phyloP scores from a whole-genome alignment of 2,797 vertebrate genomes.

The Mionectes olivaceus region DNA sequence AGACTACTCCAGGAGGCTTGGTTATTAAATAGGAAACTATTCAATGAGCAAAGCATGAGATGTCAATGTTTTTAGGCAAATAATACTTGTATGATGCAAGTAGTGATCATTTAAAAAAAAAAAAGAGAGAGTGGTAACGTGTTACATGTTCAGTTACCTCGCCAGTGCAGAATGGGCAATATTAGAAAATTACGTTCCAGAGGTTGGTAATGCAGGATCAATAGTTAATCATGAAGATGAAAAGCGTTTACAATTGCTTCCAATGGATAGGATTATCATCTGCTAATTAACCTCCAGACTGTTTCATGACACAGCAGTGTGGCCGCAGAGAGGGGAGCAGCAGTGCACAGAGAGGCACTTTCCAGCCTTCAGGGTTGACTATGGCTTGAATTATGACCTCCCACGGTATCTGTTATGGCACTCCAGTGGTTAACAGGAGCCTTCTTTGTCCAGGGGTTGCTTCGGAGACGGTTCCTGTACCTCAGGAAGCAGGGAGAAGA shows the following conservation, averaged over 20 bases:
- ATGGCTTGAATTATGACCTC: neutral
- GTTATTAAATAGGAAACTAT: neutral
- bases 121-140: neutral
- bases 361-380: neutral
- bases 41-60: neutral
- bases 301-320: neutral
- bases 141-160: neutral
- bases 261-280: neutral
- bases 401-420: slow-evolving; percentile 15
- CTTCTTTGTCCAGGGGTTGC: slow-evolving; percentile 90
- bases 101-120: neutral
- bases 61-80: neutral
- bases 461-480: slow-evolving; percentile 93
- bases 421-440: slow-evolving; percentile 85
- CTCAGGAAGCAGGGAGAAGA: slow-evolving; percentile 93
- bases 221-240: neutral
- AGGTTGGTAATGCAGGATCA: neutral
- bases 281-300: neutral
- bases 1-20: neutral
- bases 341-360: neutral
- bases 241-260: neutral
- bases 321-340: neutral
- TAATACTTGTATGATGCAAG: neutral
- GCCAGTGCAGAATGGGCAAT: neutral
- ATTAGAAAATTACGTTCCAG: neutral